A percentile compares a stretch with the other conserved stretches of the same genome.
Evolutionary conservation across 2,113 vertebrate genomes (phyloP).

Genomic region (Chaenocephalus aceratus): DNA sequence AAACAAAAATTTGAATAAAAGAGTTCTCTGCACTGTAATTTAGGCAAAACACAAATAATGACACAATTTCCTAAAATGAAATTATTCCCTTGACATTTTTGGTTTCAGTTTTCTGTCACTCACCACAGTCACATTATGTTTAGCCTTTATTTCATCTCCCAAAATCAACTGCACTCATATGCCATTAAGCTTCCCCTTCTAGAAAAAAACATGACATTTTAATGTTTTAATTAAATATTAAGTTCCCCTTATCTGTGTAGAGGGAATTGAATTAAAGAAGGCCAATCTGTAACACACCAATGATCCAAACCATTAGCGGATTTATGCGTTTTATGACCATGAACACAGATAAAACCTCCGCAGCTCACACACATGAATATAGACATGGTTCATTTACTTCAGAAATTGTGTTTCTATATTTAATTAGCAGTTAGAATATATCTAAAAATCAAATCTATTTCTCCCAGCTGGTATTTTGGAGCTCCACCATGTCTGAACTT

Average conservation of each 20-base stretch:
- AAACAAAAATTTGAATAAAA: too few species aligned
- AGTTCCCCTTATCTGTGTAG: not conserved
- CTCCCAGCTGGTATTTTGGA: slow-evolving; percentile 8
- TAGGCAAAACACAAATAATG: not conserved
- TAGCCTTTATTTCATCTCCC: not conserved
- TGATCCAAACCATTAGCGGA: not conserved
- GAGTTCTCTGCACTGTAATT: too few species aligned
- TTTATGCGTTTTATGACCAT: not conserved
- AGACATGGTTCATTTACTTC: not conserved
- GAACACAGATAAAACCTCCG: not conserved
- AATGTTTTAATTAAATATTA: not conserved
- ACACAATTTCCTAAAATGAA: not conserved
- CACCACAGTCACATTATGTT: not conserved
- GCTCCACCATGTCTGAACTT: slow-evolving; percentile 13
- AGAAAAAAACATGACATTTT: not conserved
- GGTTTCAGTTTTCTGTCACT: not conserved
- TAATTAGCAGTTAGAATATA: slow-evolving; percentile 6
- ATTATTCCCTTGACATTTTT: not conserved
- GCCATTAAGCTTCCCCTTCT: not conserved
- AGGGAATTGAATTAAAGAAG: not conserved
- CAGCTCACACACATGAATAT: not conserved
- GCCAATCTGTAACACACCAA: not conserved
- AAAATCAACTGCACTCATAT: not conserved
- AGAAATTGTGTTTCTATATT: not conserved
- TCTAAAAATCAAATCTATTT: not conserved